Percentiles rank a stretch among this genome's conserved stretches.
These are phyloP conservation scores for Lasioglossum figueresi DNA, from an alignment of 2,888 invertebrate species.

Conservation along the genomic window DNA sequence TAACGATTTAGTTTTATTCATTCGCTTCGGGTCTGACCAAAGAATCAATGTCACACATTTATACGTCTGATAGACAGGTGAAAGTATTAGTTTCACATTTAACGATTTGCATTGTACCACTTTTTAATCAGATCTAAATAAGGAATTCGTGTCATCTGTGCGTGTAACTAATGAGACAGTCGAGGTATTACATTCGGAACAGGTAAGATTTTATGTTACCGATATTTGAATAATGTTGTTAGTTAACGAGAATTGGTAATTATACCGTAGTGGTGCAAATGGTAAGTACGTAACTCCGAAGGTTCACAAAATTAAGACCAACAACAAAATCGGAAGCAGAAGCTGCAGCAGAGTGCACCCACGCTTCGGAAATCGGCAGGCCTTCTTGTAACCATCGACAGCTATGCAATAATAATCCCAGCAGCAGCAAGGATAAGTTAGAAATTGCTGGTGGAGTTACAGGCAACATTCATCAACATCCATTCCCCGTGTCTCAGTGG, in stretches of 20 bases:
- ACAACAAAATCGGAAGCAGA: not conserved
- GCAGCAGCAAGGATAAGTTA: not conserved
- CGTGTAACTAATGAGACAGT: not conserved
- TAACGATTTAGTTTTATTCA: not conserved
- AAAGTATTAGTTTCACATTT: not conserved
- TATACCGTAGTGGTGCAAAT: no score
- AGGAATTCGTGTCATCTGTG: not conserved
- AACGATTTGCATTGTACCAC: not conserved
- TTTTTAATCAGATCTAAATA: not conserved
- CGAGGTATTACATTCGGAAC: not conserved
- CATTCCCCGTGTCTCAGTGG: not conserved
- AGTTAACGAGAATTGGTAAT: no score
- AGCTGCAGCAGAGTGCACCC: not conserved
- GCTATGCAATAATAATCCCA: not conserved
- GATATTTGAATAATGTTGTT: not conserved
- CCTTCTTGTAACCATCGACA: not conserved
- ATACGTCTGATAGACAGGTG: not conserved
- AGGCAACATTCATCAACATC: slow-evolving; percentile 6
- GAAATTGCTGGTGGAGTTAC: not conserved
- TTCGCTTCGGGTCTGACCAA: not conserved
- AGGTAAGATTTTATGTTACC: not conserved
- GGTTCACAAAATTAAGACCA: not conserved
- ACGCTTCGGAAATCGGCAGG: not conserved
- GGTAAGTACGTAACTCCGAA: not conserved
- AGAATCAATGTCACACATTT: not conserved